Evolutionary conservation across 2,113 vertebrate genomes (phyloP).

Genomic region (Brachyistius frenatus): DNA sequence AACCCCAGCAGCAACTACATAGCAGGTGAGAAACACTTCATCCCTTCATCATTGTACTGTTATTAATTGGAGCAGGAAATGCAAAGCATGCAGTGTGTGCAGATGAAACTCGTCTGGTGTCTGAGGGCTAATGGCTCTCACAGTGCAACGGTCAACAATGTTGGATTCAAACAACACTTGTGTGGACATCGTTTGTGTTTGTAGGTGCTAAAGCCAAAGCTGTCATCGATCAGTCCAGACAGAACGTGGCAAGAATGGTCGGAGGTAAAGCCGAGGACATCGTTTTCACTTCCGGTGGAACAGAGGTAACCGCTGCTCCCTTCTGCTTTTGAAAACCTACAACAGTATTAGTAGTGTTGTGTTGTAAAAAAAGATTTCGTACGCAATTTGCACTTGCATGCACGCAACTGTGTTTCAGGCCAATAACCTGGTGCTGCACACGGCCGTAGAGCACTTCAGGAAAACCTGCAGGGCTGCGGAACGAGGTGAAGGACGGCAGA

Average conservation of each 20-base stretch:
- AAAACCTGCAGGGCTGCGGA: constrained; percentile 43
- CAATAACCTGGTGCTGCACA: constrained; percentile 94
- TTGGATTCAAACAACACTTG: not conserved
- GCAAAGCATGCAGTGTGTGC: not conserved
- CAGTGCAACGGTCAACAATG: not conserved
- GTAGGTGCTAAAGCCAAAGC: constrained; percentile 89
- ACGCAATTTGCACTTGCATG: not conserved
- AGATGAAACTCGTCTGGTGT: not conserved
- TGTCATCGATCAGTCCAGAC: constrained; percentile 86
- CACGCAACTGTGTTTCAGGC: constrained; percentile 80
- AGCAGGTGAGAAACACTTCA: constrained; percentile 82
- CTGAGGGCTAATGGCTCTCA: not conserved
- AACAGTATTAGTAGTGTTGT: not conserved
- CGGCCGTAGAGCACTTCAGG: constrained; percentile 84
- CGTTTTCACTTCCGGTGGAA: constrained; percentile 95
- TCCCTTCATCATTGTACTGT: not conserved
- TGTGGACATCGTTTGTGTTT: not conserved
- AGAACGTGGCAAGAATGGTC: constrained; percentile 89
- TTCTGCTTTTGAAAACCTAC: not conserved
- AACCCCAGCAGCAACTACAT: constrained; percentile 93
- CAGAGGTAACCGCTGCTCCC: constrained; percentile 85
- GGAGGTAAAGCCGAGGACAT: constrained; percentile 88
- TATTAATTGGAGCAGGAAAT: not conserved
- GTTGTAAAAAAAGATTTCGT: not conserved
- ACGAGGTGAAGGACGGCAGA: constrained; percentile 3